Base-by-base conservation (phyloP, 2,888 invertebrate species). In the Apomyelois bistriatella region DNA sequence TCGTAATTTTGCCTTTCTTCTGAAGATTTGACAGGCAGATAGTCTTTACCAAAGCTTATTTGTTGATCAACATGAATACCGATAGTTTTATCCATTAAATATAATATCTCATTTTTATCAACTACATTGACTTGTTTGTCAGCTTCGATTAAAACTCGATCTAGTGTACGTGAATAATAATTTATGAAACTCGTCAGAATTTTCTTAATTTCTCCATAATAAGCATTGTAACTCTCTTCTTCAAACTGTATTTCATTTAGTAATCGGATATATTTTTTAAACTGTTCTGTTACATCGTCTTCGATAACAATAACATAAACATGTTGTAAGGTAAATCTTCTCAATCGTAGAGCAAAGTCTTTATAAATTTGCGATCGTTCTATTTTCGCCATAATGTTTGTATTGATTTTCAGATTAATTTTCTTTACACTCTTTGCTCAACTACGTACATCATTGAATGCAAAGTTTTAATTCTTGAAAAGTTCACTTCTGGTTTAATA, bases 171-270 rank as follows among this genome's bases (percentile, higher is more conserved):
- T 17, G 64, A 62, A 65, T 75, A 80, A 52, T 68, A 79, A 48
- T 57, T 62, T 1, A 76, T 54, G 56, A 81, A 86, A 41, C 75
- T 72, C 4, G 59, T 65, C 0, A 85, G 54, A 1, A 77, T 60
- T 17, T 58, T 63, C 58, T 81, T 85, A 3, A 86, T 54, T 46
- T 79, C 66, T 0, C 80, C 80, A 47, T 81, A 87, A 57, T 75
- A 84, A 0, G 63, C 58, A 48, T 78, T 71, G 41, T 80, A 75
- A 0, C 53, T 55, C 2, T 68, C 74, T 55, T 79, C 77, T 48
- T 63, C 60, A n/a, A 72, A 74, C 55, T 72, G 61, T 8, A 78
- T 55, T 9, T 61, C 32, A 9, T 59, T 32, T 13, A 85, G 48
- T 17, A 68, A 57, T 10, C 49, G 57, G 1, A 86, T 56, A 46